These are phyloP conservation scores for Gymnocypris eckloni DNA, from an alignment of 2,797 vertebrate species.

Conservation along the genomic window DNA sequence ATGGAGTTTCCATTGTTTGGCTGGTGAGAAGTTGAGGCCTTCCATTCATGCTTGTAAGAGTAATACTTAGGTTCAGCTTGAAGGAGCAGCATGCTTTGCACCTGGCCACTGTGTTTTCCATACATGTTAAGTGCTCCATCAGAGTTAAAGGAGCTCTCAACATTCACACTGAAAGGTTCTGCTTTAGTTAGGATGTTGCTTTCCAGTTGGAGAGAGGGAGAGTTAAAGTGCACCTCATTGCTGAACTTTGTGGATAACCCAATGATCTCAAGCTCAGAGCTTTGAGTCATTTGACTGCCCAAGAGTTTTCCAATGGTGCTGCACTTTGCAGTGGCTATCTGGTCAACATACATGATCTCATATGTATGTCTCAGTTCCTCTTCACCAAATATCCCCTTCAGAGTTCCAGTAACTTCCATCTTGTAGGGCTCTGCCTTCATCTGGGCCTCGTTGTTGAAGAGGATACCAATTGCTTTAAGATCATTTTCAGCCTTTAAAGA, in stretches of 20 bases:
- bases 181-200: constrained; percentile 79
- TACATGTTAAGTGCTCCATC: constrained; percentile 79
- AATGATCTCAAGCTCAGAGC: constrained; percentile 79
- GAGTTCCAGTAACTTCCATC: constrained; percentile 81
- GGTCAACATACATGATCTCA: constrained; percentile 78
- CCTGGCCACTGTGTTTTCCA: constrained; percentile 84
- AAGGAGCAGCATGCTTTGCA: constrained; percentile 90
- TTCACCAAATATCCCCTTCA: constrained; percentile 79
- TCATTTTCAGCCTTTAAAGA: constrained; percentile 80
- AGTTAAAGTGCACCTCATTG: constrained; percentile 80
- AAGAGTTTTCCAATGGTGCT: constrained; percentile 85
- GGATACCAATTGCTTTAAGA: constrained; percentile 80
- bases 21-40: constrained; percentile 83
- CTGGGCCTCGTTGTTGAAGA: constrained; percentile 81
- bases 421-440: constrained; percentile 82
- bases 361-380: constrained; percentile 88
- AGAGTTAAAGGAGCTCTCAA: constrained; percentile 82
- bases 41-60: constrained; percentile 86
- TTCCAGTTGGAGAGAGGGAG: constrained; percentile 82
- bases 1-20: constrained; percentile 69
- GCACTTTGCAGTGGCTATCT: constrained; percentile 80
- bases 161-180: constrained; percentile 81
- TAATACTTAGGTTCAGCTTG: constrained; percentile 86
- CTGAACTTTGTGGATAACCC: constrained; percentile 82
- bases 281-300: constrained; percentile 81